These are phyloP conservation scores for Fringilla coelebs DNA, from an alignment of 2,797 vertebrate genomes.

Conservation along the genomic window DNA sequence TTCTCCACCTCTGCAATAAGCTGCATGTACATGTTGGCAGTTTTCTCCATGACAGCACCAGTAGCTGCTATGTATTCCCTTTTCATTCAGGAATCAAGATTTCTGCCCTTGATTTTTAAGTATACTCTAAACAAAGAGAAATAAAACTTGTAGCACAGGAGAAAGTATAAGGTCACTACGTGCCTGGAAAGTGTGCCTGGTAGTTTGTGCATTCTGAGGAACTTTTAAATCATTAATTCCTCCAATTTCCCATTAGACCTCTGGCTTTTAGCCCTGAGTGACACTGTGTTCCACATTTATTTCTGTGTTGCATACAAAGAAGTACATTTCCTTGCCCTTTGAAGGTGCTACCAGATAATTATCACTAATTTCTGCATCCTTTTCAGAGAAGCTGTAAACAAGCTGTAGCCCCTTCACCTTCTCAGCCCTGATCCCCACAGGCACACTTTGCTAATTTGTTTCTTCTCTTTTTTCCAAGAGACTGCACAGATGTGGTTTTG, in stretches of 20 bases:
- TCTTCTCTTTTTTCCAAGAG: neutral
- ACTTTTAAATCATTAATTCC: neutral
- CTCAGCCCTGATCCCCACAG: neutral
- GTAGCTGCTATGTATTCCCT: neutral
- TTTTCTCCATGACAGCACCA: neutral
- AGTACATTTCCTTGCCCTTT: neutral
- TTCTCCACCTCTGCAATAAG: neutral
- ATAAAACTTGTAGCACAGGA: neutral
- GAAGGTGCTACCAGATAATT: neutral
- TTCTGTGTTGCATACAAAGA: neutral
- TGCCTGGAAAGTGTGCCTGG: neutral
- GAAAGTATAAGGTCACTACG: neutral
- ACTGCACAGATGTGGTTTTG: neutral
- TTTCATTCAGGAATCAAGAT: neutral
- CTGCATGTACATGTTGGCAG: neutral
- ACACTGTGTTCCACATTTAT: neutral
- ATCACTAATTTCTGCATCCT: neutral
- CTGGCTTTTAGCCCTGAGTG: neutral
- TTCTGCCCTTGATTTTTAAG: neutral
- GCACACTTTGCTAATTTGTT: neutral
- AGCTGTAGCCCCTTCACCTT: neutral
- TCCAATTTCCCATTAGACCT: neutral
- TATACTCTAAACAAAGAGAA: neutral
- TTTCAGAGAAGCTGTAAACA: neutral
- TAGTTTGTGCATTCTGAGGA: neutral